Conservation (phyloP, 2,113 vertebrate genomes). For the Syngnathus scovelli region DNA sequence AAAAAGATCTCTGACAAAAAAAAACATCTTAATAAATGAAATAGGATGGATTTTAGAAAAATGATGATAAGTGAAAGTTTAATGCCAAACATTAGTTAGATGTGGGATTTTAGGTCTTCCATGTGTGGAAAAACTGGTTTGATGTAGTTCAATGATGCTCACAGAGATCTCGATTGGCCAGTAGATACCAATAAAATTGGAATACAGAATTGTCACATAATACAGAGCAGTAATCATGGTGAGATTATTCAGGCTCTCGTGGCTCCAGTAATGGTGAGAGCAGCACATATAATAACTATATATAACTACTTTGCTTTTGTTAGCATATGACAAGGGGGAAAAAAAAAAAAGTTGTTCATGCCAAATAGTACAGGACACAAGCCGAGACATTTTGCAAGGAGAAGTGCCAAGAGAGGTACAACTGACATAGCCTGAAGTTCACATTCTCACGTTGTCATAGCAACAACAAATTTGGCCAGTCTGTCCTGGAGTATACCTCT, state of each 20-base stretch:
- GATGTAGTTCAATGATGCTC: neutral
- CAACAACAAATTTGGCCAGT: constrained; percentile 29
- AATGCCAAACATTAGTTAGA: neutral
- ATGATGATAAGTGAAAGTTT: neutral
- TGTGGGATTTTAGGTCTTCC: neutral
- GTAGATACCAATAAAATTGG: neutral
- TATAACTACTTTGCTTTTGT: no score
- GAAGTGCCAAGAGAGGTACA: neutral
- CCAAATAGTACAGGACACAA: no score
- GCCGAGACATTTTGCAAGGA: neutral
- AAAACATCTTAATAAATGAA: neutral
- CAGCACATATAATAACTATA: no score
- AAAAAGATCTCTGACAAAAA: neutral
- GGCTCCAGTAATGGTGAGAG: no score
- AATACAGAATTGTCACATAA: no score
- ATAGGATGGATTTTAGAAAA: neutral
- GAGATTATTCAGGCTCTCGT: no score
- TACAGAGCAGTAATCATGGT: no score
- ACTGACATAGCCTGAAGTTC: constrained; percentile 5
- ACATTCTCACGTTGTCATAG: constrained; percentile 40
- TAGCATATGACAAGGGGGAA: no score
- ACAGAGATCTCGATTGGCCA: neutral
- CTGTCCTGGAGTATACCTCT: constrained; percentile 22
- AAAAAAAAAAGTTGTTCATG: no score
- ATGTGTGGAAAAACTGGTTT: neutral